phyloP scores from a whole-genome alignment of 2,888 invertebrate genomes.

The Hirudinaria manillensis region DNA sequence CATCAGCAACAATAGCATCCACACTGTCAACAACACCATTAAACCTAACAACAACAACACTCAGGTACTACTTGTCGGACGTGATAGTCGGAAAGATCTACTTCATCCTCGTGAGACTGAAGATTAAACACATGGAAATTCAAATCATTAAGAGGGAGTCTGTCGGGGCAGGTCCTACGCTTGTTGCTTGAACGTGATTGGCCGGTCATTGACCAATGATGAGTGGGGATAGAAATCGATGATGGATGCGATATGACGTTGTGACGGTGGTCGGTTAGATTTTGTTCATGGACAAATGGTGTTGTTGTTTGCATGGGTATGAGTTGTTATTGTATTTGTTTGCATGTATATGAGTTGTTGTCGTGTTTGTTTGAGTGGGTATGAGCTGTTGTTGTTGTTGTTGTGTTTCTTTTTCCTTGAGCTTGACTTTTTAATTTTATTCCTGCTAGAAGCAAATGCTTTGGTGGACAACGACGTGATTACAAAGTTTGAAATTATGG shows the following conservation, averaged over 20 bases:
- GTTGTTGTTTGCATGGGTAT: too few species aligned
- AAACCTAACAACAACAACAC: constrained; percentile 39
- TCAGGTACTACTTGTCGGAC: constrained; percentile 90
- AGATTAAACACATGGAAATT: constrained; percentile 99
- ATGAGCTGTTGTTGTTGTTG: too few species aligned
- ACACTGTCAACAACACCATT: not conserved
- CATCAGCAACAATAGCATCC: not conserved
- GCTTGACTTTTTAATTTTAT: too few species aligned
- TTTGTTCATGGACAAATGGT: not conserved
- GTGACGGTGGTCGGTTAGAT: not conserved
- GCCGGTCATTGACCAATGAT: too few species aligned
- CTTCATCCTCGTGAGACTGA: constrained; percentile 95
- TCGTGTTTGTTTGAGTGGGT: too few species aligned
- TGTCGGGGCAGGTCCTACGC: constrained; percentile 59
- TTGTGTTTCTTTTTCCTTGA: too few species aligned
- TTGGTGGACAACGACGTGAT: constrained; percentile 85
- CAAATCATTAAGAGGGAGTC: constrained; percentile 97
- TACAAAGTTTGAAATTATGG: constrained; percentile 99
- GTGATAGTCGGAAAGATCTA: constrained; percentile 99
- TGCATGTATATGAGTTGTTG: too few species aligned
- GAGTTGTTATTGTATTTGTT: too few species aligned
- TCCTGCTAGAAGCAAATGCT: constrained; percentile 73
- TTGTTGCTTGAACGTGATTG: constrained; percentile 35
- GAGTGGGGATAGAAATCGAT: too few species aligned
- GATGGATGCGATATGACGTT: too few species aligned